These are phyloP conservation scores for Ostrea edulis DNA, from an alignment of 1,140 invertebrate genomes.

Conservation along the genomic window DNA sequence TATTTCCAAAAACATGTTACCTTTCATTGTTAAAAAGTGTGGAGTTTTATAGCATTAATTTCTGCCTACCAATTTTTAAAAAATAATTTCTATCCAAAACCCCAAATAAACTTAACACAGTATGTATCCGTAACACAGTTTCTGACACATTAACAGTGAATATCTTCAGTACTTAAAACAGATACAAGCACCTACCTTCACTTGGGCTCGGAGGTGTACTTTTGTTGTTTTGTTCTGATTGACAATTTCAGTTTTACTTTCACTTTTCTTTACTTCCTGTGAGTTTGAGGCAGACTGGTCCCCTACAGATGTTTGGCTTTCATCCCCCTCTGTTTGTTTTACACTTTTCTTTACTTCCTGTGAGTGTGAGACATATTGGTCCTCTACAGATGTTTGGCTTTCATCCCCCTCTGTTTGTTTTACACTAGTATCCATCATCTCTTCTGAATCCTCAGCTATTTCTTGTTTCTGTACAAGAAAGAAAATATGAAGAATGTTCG, in stretches of 20 bases:
- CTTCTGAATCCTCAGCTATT: conserved; percentile 40
- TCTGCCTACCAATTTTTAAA: no score
- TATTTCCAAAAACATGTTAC: no score
- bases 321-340: neutral
- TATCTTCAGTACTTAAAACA: no score
- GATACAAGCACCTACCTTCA: neutral
- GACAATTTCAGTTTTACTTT: neutral
- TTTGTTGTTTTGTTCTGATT: neutral
- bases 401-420: neutral
- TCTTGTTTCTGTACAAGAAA: neutral
- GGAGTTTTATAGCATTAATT: no score
- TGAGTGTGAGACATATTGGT: neutral
- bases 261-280: neutral
- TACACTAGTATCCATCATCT: conserved; percentile 40
- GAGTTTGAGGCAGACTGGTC: neutral
- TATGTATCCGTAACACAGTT: no score
- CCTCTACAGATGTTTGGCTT: neutral
- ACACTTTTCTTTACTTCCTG: neutral
- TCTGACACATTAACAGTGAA: no score
- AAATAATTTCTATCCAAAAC: no score
- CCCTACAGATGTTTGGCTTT: neutral
- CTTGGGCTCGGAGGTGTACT: neutral
- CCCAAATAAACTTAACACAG: no score
- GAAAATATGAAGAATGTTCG: neutral
- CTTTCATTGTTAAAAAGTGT: no score